phyloP scores from a whole-genome alignment of 2,113 vertebrate genomes.

The Athene cunicularia region DNA sequence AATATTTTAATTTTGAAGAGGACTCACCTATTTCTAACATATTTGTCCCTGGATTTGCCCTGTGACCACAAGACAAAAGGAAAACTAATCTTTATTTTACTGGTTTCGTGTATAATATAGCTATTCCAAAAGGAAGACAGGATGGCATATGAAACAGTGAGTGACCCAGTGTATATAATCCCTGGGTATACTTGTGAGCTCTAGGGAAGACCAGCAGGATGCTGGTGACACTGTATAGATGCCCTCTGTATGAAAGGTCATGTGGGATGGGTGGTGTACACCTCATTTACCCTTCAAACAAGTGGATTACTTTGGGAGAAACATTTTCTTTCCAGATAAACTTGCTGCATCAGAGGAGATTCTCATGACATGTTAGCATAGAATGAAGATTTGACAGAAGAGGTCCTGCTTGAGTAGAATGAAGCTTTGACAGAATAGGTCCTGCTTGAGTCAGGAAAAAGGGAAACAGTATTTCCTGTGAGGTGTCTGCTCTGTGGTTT shows the following conservation, averaged over 20 bases:
- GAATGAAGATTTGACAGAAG: not conserved
- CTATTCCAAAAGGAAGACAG: not conserved
- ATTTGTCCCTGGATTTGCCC: not conserved
- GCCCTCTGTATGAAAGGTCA: not conserved
- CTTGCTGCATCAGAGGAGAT: not conserved
- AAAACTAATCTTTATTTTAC: not conserved
- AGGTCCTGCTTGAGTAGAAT: not conserved
- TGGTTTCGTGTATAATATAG: not conserved
- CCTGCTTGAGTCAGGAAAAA: not conserved
- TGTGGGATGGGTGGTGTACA: not conserved
- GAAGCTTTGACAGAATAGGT: not conserved
- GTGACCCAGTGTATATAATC: accelerated
- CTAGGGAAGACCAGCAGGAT: not conserved
- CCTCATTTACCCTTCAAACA: not conserved
- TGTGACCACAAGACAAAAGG: not conserved
- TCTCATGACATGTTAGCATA: not conserved
- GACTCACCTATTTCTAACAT: not conserved
- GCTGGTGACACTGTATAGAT: not conserved
- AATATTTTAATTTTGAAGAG: not conserved
- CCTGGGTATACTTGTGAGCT: not conserved
- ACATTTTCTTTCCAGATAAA: not conserved
- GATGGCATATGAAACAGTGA: not conserved
- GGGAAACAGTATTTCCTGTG: not conserved
- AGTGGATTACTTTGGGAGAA: not conserved
- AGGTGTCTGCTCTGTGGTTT: not conserved